These are phyloP conservation scores for Papilio demoleus DNA, from an alignment of 2,888 invertebrate species.

Conservation along the genomic window DNA sequence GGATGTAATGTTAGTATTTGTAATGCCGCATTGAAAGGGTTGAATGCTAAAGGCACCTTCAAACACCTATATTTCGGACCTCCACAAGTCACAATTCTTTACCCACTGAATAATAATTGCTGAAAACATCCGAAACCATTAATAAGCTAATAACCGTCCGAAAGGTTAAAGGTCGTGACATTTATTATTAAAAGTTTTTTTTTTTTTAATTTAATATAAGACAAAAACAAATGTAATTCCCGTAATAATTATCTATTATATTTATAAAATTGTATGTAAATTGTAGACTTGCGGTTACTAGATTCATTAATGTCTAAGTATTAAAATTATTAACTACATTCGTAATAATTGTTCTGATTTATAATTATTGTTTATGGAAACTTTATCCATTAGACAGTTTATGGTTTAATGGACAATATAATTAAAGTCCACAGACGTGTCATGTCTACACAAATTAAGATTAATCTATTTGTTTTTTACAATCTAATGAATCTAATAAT, in stretches of 20 bases:
- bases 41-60: no score
- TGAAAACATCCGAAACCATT: no score
- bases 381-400: slow-evolving; percentile 1
- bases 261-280: background rate
- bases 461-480: background rate
- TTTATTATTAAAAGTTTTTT: background rate
- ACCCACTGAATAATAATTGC: slow-evolving; percentile 2
- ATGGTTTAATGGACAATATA: background rate
- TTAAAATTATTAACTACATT: slow-evolving; percentile 1
- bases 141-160: no score
- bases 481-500: no score
- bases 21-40: no score
- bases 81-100: no score
- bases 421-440: background rate
- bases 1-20: no score
- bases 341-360: slow-evolving; percentile 2
- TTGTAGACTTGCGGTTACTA: background rate
- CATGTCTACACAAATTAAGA: no score
- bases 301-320: background rate
- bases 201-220: background rate
- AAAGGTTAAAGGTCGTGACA: background rate
- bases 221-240: background rate
- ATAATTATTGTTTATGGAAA: background rate
- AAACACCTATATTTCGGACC: no score
- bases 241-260: background rate